Conservation (phyloP, 2,888 invertebrate species). For the Lucinisca nassula region DNA sequence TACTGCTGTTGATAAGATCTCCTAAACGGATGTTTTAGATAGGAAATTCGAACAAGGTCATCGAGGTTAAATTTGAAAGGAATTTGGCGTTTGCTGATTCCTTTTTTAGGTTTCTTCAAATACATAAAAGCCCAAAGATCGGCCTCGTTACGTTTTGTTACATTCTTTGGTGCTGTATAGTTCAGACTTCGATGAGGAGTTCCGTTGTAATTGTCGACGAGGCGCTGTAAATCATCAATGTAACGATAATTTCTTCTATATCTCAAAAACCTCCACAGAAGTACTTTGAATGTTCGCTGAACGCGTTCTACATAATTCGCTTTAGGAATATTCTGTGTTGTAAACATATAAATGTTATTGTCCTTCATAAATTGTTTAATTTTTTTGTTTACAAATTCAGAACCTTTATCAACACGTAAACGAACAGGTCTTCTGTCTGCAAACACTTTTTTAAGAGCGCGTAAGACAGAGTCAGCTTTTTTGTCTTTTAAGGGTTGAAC, state of each 20-base stretch:
- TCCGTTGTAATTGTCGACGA: conserved; percentile 15
- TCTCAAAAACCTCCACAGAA: no score
- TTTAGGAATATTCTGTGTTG: no score
- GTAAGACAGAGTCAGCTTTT: no score
- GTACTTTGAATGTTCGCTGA: no score
- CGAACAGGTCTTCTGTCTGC: no score
- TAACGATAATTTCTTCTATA: conserved; percentile 17
- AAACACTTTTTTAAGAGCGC: no score
- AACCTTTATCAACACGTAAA: no score
- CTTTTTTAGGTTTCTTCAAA: neutral
- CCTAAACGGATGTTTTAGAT: conserved; percentile 15
- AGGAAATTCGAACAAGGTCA: conserved; percentile 12
- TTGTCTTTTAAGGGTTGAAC: conserved; percentile 27
- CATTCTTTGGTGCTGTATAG: conserved; percentile 28
- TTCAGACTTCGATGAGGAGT: conserved; percentile 16
- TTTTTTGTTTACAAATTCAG: no score
- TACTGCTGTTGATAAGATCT: conserved; percentile 22
- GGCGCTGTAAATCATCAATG: conserved; percentile 21
- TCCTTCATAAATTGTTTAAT: no score
- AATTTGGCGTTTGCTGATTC: neutral
- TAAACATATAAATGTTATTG: no score
- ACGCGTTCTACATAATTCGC: no score
- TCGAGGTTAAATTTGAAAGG: conserved; percentile 14
- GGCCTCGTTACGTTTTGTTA: conserved; percentile 18
- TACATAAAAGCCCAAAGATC: conserved; percentile 15